Evolutionary conservation across 2,888 invertebrate species (phyloP).

Genomic region (Odontothrips loti): DNA sequence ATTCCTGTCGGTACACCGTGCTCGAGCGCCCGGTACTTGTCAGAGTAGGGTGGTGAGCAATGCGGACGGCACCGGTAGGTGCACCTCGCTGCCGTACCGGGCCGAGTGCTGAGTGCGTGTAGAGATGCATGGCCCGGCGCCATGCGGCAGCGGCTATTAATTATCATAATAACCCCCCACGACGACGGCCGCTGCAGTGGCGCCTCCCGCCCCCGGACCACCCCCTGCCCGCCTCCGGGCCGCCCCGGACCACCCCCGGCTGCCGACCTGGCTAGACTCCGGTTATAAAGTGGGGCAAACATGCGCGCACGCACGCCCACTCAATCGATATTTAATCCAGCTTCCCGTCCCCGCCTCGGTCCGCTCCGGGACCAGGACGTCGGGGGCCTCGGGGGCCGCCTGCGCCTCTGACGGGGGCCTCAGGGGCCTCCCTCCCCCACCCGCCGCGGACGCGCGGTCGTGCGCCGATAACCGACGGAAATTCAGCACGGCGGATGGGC

Average conservation of each 20-base stretch:
- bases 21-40: too few species aligned
- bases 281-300: conserved; percentile 16
- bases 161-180: conserved; percentile 21
- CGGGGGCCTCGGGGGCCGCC: background rate
- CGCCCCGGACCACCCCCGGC: background rate
- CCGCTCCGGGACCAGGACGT: background rate
- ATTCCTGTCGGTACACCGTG: too few species aligned
- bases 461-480: background rate
- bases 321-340: conserved; percentile 22
- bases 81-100: too few species aligned
- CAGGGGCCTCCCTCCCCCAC: background rate
- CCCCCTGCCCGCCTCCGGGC: background rate
- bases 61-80: too few species aligned
- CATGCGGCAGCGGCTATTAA: conserved; percentile 13
- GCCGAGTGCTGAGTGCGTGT: too few species aligned
- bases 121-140: conserved; percentile 13
- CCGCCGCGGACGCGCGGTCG: too few species aligned
- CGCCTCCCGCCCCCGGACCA: background rate
- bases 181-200: background rate
- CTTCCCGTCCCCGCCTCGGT: background rate
- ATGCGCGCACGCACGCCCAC: conserved; percentile 9
- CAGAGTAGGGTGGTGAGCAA: too few species aligned
- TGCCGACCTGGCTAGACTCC: background rate
- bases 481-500: background rate
- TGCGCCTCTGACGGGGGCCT: background rate